A percentile compares a stretch with the other conserved stretches of the same genome.
Conservation (phyloP, 2,113 vertebrate species). For the Tyrannus savana region DNA sequence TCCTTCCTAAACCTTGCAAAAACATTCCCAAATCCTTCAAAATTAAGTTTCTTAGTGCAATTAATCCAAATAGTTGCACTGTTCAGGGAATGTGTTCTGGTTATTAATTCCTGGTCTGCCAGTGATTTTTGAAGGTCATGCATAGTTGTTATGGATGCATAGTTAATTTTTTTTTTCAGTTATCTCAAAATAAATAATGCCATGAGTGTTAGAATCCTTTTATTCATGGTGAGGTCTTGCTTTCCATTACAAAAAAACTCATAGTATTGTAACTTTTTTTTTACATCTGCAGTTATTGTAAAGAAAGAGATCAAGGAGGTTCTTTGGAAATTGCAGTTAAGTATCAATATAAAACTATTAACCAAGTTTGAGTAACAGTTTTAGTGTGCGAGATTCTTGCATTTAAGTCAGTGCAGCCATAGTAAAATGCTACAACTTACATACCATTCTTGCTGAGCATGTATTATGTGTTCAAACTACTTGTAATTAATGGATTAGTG, state of each 20-base stretch:
- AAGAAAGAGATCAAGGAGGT: background rate
- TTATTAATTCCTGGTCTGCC: background rate
- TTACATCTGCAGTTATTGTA: background rate
- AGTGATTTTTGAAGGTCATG: background rate
- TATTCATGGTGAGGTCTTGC: background rate
- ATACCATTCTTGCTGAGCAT: background rate
- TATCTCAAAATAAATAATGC: background rate
- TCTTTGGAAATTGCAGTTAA: background rate
- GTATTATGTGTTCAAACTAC: background rate
- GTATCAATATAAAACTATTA: background rate
- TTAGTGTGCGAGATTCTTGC: background rate
- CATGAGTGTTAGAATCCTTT: background rate
- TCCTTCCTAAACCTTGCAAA: slow-evolving; percentile 48
- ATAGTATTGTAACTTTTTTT: background rate
- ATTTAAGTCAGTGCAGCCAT: background rate
- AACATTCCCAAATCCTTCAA: slow-evolving; percentile 21
- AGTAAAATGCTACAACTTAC: background rate
- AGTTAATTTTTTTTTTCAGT: background rate
- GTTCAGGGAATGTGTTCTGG: background rate
- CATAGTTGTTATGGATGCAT: background rate
- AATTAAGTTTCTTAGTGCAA: slow-evolving; percentile 24
- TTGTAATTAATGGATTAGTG: background rate
- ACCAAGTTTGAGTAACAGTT: background rate
- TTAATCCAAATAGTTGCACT: slow-evolving; percentile 19
- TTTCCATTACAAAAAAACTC: background rate